phyloP scores from a whole-genome alignment of 2,888 invertebrate species.

The Ennomos erosarius region DNA sequence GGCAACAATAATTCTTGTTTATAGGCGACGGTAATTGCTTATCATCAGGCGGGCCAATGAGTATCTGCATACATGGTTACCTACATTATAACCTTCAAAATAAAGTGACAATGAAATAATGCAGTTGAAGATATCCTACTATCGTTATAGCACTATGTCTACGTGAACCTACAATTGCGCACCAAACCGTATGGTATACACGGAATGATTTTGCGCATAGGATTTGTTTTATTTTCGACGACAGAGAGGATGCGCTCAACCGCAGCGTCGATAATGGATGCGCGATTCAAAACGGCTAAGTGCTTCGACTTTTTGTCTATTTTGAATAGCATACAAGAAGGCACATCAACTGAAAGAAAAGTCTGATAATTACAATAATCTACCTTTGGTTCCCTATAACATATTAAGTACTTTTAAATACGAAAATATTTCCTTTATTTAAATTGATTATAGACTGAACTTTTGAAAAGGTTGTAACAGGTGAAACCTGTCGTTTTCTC shows the following conservation, averaged over 20 bases:
- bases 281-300: conserved; percentile 48
- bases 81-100: too few species aligned
- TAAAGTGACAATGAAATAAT: not conserved
- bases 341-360: conserved; percentile 20
- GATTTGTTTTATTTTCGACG: conserved; percentile 64
- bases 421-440: too few species aligned
- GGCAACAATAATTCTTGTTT: too few species aligned
- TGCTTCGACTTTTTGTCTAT: conserved; percentile 38
- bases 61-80: too few species aligned
- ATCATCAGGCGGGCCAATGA: too few species aligned
- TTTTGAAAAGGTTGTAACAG: too few species aligned
- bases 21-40: too few species aligned
- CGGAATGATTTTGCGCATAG: conserved; percentile 63
- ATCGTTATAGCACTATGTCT: conserved; percentile 1
- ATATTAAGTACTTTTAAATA: too few species aligned
- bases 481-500: too few species aligned
- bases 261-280: conserved; percentile 61
- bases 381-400: too few species aligned
- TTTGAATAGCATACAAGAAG: conserved; percentile 30
- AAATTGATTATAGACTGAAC: too few species aligned
- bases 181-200: conserved; percentile 51
- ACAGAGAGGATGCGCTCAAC: conserved; percentile 57
- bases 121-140: not conserved
- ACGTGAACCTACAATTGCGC: conserved; percentile 17
- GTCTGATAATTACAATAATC: conserved; percentile 28